Evolutionary conservation across 1,140 invertebrate genomes (phyloP).

Genomic region (Brachionus calyciflorus): DNA sequence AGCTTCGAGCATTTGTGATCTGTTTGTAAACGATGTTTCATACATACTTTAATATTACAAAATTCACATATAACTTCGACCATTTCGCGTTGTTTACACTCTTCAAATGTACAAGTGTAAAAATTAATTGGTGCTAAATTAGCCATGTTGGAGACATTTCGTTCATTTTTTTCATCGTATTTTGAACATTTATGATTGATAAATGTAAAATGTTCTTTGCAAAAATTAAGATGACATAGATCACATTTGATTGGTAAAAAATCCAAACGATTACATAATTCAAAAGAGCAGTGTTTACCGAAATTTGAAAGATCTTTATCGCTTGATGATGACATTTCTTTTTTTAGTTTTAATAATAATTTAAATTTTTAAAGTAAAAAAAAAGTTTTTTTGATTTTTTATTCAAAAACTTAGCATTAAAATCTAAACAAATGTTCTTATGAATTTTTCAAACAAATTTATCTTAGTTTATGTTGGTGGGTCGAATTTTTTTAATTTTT

Average conservation of each 20-base stretch:
- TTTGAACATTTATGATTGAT: not conserved
- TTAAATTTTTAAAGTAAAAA: no score
- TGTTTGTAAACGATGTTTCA: conserved; percentile 21
- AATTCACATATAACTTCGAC: conserved; percentile 7
- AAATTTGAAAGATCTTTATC: conserved; percentile 43
- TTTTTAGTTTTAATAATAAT: no score
- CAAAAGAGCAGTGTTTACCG: conserved; percentile 21
- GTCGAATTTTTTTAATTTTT: no score
- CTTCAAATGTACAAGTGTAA: not conserved
- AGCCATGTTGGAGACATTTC: not conserved
- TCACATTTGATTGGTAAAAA: conserved; percentile 37
- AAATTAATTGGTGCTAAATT: not conserved
- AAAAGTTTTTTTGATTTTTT: no score
- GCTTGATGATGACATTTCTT: no score
- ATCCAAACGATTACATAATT: conserved; percentile 10
- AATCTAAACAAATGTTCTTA: no score
- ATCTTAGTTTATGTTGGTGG: no score
- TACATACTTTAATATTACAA: conserved; percentile 11
- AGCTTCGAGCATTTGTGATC: conserved; percentile 24
- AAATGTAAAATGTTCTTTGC: conserved; percentile 17
- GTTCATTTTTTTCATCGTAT: conserved; percentile 22
- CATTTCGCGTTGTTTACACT: not conserved
- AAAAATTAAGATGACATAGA: not conserved
- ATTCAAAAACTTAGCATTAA: no score
- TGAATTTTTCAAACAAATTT: no score